Conservation (phyloP, 2,888 invertebrate genomes). For the Elmis aenea region DNA sequence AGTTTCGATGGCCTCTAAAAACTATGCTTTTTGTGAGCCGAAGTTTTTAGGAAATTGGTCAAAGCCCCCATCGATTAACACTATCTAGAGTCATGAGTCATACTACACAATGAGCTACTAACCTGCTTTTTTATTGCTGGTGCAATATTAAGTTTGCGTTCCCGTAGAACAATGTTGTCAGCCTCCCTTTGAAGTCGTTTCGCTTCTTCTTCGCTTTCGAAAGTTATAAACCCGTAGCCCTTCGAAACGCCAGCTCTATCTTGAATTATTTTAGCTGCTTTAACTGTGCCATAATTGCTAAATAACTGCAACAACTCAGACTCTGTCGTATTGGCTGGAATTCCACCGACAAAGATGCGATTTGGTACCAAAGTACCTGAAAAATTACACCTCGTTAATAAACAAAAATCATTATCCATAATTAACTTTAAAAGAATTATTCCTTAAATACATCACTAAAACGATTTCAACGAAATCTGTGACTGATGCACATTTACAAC, state of each 20-base stretch:
- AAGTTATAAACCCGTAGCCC: slow-evolving; percentile 82
- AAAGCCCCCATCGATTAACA: no score
- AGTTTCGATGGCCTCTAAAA: no score
- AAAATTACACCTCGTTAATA: no score
- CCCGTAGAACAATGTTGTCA: slow-evolving; percentile 71
- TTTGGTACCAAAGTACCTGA: slow-evolving; percentile 84
- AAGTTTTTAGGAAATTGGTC: no score
- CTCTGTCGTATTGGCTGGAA: slow-evolving; percentile 89
- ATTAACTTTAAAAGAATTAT: no score
- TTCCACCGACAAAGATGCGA: slow-evolving; percentile 94
- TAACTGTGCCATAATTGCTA: slow-evolving; percentile 83
- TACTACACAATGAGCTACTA: background rate
- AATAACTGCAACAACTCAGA: slow-evolving; percentile 88
- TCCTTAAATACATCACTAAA: no score
- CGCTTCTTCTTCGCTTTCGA: slow-evolving; percentile 84
- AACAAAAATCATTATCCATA: no score
- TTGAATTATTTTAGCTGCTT: slow-evolving; percentile 90
- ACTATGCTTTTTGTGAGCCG: no score
- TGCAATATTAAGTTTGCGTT: slow-evolving; percentile 79
- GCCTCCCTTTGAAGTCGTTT: slow-evolving; percentile 67
- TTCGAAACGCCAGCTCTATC: slow-evolving; percentile 94
- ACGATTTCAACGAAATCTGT: no score
- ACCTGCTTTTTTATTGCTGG: slow-evolving; percentile 79
- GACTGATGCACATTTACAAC: no score
- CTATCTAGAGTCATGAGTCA: background rate